Conservation (phyloP, 1,140 invertebrate species). For the Drosophila lacteicornis region DNA sequence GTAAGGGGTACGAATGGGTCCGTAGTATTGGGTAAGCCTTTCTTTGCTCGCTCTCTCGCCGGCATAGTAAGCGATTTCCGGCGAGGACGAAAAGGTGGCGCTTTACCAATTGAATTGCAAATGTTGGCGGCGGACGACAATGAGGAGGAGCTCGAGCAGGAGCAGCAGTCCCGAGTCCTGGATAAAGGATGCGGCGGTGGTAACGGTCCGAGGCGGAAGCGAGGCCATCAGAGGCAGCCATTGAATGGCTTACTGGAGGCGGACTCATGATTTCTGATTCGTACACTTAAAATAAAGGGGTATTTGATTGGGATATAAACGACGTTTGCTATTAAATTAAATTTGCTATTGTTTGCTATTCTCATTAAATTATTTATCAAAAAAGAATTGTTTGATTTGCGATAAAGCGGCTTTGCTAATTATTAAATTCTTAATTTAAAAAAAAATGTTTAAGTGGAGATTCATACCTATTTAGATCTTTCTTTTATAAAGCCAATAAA, state of each 20-base stretch:
- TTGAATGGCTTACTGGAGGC: conserved; percentile 62
- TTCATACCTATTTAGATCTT: too few species aligned
- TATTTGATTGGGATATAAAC: not conserved
- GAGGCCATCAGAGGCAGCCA: conserved; percentile 72
- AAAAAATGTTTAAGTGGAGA: too few species aligned
- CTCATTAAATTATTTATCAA: too few species aligned
- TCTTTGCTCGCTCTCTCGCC: conserved; percentile 50
- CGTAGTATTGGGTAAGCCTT: conserved; percentile 64
- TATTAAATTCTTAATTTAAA: too few species aligned
- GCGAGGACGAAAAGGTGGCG: conserved; percentile 74
- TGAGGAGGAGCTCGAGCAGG: conserved; percentile 16
- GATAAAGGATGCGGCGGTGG: conserved; percentile 2
- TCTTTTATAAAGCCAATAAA: too few species aligned
- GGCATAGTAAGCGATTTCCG: conserved; percentile 81
- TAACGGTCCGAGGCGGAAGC: conserved; percentile 60
- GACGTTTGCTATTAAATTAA: not conserved
- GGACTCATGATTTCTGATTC: conserved; percentile 39
- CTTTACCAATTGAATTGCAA: conserved; percentile 80
- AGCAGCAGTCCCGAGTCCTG: conserved; percentile 8
- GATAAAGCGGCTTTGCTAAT: too few species aligned
- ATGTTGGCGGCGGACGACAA: conserved; percentile 68
- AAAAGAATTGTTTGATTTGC: too few species aligned
- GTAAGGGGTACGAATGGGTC: conserved; percentile 1
- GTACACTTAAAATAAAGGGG: conserved; percentile 13
- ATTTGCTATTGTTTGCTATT: not conserved